Evolutionary conservation across 2,113 vertebrate genomes (phyloP).

Genomic region (Siphamia tubifer): DNA sequence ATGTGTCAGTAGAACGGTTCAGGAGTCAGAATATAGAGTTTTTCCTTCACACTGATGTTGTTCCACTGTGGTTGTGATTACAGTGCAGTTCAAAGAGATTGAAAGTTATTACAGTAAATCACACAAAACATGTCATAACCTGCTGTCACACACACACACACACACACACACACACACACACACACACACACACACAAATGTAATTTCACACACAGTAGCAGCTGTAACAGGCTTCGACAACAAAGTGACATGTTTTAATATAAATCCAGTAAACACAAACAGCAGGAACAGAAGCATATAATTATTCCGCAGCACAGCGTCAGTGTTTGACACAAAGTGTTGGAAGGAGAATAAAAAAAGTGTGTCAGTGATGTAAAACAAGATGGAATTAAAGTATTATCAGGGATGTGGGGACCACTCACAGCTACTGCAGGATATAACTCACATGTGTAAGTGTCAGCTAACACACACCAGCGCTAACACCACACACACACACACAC

Average conservation of each 20-base stretch:
- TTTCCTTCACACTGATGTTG: not conserved
- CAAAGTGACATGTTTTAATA: not conserved
- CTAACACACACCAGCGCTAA: too few relatives aligned
- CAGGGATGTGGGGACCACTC: too few relatives aligned
- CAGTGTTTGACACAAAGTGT: not conserved
- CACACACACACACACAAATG: not conserved
- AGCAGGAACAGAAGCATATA: not conserved
- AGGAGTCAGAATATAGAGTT: not conserved
- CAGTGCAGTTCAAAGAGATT: not conserved
- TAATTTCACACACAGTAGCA: not conserved
- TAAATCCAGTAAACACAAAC: not conserved
- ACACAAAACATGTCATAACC: not conserved
- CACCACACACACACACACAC: too few relatives aligned
- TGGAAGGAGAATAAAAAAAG: not conserved
- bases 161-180: not conserved
- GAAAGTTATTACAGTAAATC: not conserved
- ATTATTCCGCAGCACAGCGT: not conserved
- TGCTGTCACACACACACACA: not conserved
- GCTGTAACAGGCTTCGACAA: not conserved
- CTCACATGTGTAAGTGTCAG: too few relatives aligned
- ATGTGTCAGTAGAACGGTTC: not conserved
- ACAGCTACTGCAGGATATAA: too few relatives aligned
- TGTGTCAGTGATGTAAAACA: not conserved
- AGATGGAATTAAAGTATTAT: not conserved
- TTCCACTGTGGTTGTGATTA: not conserved